phyloP scores from a whole-genome alignment of 2,797 vertebrate genomes.

The Lacerta viridis region DNA sequence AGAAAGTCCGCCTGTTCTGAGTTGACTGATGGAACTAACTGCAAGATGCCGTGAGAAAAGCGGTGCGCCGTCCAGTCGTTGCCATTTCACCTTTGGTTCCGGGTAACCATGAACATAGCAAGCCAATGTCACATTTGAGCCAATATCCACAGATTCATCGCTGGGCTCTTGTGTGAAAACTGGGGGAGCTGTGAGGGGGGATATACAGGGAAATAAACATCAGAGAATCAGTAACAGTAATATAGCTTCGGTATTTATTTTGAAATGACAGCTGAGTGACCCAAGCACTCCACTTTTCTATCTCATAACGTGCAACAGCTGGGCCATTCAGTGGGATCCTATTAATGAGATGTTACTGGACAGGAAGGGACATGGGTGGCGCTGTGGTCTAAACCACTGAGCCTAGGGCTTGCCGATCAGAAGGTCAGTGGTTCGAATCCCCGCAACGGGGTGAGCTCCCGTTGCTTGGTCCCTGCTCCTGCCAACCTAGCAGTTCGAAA shows the following conservation, averaged over 20 bases:
- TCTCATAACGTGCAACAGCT: not conserved
- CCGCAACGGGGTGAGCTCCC: too few species aligned
- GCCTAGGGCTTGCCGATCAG: too few species aligned
- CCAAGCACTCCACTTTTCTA: not conserved
- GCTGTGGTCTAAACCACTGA: too few species aligned
- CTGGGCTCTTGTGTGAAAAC: conserved; percentile 87
- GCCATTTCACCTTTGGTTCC: conserved; percentile 90
- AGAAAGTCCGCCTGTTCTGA: conserved; percentile 84
- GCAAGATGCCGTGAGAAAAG: conserved; percentile 81
- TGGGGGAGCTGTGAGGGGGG: conserved; percentile 84
- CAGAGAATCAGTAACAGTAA: not conserved
- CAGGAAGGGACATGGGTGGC: not conserved
- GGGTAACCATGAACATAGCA: conserved; percentile 91
- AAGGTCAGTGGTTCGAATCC: too few species aligned
- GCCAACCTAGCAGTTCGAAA: too few species aligned
- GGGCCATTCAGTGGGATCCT: not conserved
- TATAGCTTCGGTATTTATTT: not conserved
- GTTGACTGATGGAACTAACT: conserved; percentile 83
- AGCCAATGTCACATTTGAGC: conserved; percentile 87
- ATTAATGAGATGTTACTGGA: not conserved
- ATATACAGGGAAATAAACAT: not conserved
- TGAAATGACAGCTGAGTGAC: fast-evolving
- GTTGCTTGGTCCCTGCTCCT: too few species aligned
- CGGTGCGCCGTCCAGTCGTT: conserved; percentile 81
- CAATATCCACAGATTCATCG: conserved; percentile 88